Evolutionary conservation across 2,113 vertebrate species (phyloP).

Genomic region (Morone saxatilis): DNA sequence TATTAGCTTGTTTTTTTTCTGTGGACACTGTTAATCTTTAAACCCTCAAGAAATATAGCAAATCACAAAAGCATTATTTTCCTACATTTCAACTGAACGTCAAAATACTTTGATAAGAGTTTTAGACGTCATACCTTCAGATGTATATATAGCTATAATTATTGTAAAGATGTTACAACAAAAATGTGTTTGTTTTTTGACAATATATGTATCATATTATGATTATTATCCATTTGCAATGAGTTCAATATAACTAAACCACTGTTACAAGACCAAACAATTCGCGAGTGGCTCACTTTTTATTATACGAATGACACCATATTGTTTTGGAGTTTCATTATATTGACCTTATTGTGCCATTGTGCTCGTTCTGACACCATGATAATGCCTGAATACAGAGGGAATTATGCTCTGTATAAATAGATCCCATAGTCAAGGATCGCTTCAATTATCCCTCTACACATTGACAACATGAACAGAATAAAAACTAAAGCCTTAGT

Average conservation of each 20-base stretch:
- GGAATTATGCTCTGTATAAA: conserved; percentile 85
- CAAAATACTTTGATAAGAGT: background rate
- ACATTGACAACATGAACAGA: conserved; percentile 81
- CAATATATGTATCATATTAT: conserved; percentile 9
- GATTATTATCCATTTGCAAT: conserved; percentile 14
- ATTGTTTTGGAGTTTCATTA: conserved; percentile 85
- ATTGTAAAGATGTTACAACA: background rate
- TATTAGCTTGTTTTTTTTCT: background rate
- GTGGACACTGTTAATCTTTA: background rate
- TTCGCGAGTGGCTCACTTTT: conserved; percentile 69
- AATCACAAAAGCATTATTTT: background rate
- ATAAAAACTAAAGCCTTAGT: conserved; percentile 80
- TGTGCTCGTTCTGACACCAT: conserved; percentile 83
- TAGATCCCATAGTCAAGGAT: conserved; percentile 83
- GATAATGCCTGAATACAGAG: conserved; percentile 84
- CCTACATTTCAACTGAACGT: background rate
- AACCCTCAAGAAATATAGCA: background rate
- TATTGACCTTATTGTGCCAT: conserved; percentile 86
- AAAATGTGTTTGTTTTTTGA: conserved; percentile 1
- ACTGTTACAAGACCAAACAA: conserved; percentile 61
- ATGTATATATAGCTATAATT: background rate
- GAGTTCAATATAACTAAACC: conserved; percentile 20
- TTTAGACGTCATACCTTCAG: background rate
- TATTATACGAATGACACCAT: conserved; percentile 79
- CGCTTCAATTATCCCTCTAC: conserved; percentile 83